phyloP scores from a whole-genome alignment of 2,797 vertebrate species.

The Dendrocincla fuliginosa region DNA sequence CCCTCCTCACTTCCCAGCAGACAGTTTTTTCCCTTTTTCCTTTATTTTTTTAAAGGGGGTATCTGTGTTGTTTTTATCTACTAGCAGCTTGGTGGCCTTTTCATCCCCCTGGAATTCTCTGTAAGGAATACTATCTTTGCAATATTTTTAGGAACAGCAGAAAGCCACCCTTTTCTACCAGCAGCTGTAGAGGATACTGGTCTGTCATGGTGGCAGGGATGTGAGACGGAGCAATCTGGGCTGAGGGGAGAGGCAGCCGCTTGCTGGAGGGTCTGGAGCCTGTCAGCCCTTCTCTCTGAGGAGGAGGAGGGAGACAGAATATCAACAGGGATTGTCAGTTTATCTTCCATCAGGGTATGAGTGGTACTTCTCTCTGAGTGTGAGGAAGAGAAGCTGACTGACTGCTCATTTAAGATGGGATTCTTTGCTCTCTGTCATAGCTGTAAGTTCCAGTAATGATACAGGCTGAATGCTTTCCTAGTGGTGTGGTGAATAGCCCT shows the following conservation, averaged over 20 bases:
- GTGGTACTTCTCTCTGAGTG: neutral
- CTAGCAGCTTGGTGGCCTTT: neutral
- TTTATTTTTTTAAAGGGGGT: neutral
- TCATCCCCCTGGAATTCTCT: neutral
- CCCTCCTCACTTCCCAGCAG: neutral
- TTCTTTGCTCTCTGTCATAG: neutral
- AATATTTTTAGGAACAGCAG: neutral
- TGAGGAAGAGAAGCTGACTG: neutral
- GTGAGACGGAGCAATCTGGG: neutral
- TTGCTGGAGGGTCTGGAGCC: neutral
- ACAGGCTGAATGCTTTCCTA: neutral
- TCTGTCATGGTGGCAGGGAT: neutral
- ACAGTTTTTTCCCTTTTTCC: neutral
- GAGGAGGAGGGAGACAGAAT: neutral
- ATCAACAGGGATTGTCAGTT: neutral
- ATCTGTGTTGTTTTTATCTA: neutral
- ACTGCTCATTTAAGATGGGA: neutral
- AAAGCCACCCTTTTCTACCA: neutral
- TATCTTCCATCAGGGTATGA: neutral
- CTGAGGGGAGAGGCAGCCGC: neutral
- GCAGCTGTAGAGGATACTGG: neutral
- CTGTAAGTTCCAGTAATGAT: neutral
- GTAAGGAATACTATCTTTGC: neutral
- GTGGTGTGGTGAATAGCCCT: constrained; percentile 44
- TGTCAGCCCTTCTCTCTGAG: neutral